phyloP scores from a whole-genome alignment of 2,888 invertebrate genomes.

The Lycophotia porphyrea region DNA sequence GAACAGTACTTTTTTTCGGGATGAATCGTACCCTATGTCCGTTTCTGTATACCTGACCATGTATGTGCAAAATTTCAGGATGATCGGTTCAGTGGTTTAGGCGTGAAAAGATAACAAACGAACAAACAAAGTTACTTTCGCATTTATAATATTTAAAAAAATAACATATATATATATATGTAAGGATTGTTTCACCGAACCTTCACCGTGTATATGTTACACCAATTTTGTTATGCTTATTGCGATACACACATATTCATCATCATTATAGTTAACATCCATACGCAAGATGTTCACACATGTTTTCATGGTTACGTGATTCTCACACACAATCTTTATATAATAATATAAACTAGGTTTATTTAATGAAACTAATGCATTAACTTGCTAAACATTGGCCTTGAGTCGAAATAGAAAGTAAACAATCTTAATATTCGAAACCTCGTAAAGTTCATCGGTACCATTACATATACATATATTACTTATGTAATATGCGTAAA shows the following conservation, averaged over 20 bases:
- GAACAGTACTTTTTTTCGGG: no score
- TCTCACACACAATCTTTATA: conserved; percentile 17
- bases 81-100: no score
- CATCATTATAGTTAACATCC: neutral
- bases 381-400: conserved; percentile 24
- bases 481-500: conserved; percentile 1
- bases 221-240: neutral
- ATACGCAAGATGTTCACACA: neutral
- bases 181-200: no score
- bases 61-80: no score
- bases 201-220: no score
- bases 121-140: no score
- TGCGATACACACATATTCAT: neutral
- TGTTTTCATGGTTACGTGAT: conserved; percentile 10
- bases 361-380: conserved; percentile 11
- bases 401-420: conserved; percentile 39
- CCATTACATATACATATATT: neutral
- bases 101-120: no score
- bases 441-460: neutral
- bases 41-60: no score
- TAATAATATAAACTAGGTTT: conserved; percentile 30
- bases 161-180: no score
- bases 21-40: no score
- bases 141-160: no score
- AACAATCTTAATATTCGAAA: conserved; percentile 27